Conservation (phyloP, 1,140 invertebrate species). For the Aphelenchoides fujianensis region DNA sequence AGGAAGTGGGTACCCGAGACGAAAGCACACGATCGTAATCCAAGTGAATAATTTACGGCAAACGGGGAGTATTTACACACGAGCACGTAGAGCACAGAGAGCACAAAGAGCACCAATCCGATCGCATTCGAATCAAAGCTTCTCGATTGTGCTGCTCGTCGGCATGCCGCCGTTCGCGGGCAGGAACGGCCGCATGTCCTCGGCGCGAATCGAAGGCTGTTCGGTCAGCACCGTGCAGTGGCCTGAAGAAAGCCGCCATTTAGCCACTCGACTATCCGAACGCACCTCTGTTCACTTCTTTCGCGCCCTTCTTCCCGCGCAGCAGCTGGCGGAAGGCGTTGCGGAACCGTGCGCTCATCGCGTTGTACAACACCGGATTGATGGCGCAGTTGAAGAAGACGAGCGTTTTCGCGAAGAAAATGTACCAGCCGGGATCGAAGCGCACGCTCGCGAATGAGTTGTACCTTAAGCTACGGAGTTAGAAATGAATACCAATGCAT, state of each 20-base stretch:
- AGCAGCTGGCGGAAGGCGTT: constrained; percentile 45
- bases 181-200: not conserved
- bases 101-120: no score
- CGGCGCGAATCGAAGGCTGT: not conserved
- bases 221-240: not conserved
- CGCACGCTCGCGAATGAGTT: constrained; percentile 52
- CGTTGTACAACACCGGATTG: constrained; percentile 82
- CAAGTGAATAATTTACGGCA: no score
- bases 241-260: no score
- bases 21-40: no score
- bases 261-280: no score
- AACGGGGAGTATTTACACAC: no score
- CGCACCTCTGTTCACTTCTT: not conserved
- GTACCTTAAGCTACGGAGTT: constrained; percentile 47
- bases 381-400: constrained; percentile 64
- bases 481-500: constrained; percentile 63
- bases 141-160: not conserved
- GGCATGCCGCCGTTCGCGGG: not conserved
- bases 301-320: constrained; percentile 8
- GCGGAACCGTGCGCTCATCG: constrained; percentile 81
- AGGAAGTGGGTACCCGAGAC: no score
- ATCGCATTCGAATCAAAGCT: not conserved
- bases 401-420: constrained; percentile 52
- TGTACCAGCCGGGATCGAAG: not conserved
- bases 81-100: no score